Base-by-base conservation (phyloP, 2,888 invertebrate genomes). In the Acleris cristana region DNA sequence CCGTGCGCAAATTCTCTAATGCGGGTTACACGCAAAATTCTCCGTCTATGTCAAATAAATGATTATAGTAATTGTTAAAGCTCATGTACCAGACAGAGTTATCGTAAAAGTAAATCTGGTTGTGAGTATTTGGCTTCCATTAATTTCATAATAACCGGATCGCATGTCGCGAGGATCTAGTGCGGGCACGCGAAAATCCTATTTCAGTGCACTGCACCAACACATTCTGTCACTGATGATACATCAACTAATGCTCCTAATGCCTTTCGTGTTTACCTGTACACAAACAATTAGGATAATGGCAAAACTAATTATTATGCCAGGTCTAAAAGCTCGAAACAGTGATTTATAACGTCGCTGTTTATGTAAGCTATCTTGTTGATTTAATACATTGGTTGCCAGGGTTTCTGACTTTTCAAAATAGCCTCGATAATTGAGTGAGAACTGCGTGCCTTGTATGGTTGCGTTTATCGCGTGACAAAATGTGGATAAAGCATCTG, bases 111-210 rank as follows among this genome's bases (percentile, higher is more conserved):
- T 59, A 62, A 62, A 51, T 52, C 52, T 14, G 12, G 51, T 53
- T 52, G 26, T 26, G 6, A 26, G 61, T 68, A 64, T 58, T 71
- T 71, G 66, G 55, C 12, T 69, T 70, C 66, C 62, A 70, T 69
- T 71, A 70, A 75, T 71, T 70, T 71, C 64, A 62, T 74, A 75
- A 74, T 71, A 74, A 64, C 72, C 56, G 55, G 54, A 75, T 75
- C 68, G 74, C 75, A 72, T 74, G 74, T 69, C 69, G 19, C 51
- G 53, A 21, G 58, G 30, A 59, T 51, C 19, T 19, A 40, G 58
- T 10, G 10, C 21, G 55, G 55, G 65, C 74, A 72, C 73, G 73
- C 72, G 69, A 73, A 69, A 69, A 52, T 69, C 55, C 67, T 63
- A 67, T 67, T 67, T 48, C 53, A 58, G 26, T 61, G 54, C 49